Percentiles rank a stretch among this genome's conserved stretches.
phyloP scores from a whole-genome alignment of 2,888 invertebrate genomes.

The Xanthia icteritia region DNA sequence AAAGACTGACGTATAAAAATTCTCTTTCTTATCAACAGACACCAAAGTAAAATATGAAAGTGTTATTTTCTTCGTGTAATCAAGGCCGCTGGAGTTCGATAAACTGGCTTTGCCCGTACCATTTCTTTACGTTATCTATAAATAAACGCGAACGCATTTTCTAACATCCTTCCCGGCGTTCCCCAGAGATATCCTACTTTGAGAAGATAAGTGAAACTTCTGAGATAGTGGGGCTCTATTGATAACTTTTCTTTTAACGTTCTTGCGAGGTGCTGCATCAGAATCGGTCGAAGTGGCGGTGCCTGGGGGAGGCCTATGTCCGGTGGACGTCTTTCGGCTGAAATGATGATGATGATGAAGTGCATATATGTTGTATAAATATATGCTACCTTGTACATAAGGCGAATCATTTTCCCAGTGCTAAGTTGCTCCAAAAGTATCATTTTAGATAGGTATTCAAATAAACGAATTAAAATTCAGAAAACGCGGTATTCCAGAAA shows the following conservation, averaged over 20 bases:
- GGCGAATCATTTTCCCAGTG: not conserved
- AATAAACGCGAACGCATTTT: conserved; percentile 55
- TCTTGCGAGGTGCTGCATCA: conserved; percentile 6
- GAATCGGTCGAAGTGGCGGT: no score
- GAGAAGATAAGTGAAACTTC: conserved; percentile 59
- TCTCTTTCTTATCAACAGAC: conserved; percentile 56
- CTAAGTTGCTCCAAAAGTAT: not conserved
- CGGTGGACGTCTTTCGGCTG: no score
- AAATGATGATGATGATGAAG: no score
- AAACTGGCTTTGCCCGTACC: conserved; percentile 46
- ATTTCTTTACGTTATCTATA: conserved; percentile 57
- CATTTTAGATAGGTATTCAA: conserved; percentile 11
- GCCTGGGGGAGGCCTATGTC: no score
- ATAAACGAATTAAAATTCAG: conserved; percentile 31
- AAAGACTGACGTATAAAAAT: conserved; percentile 68
- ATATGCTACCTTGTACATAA: not conserved
- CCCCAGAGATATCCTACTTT: conserved; percentile 55
- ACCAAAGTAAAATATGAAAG: conserved; percentile 61
- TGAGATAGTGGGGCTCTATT: conserved; percentile 47
- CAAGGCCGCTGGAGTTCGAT: conserved; percentile 55
- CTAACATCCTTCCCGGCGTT: conserved; percentile 44
- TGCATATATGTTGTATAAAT: not conserved
- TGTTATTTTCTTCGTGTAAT: conserved; percentile 59
- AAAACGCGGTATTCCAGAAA: conserved; percentile 40
- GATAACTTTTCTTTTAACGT: conserved; percentile 46